These are phyloP conservation scores for Anolis carolinensis DNA, from an alignment of 2,113 vertebrate species.

Conservation along the genomic window DNA sequence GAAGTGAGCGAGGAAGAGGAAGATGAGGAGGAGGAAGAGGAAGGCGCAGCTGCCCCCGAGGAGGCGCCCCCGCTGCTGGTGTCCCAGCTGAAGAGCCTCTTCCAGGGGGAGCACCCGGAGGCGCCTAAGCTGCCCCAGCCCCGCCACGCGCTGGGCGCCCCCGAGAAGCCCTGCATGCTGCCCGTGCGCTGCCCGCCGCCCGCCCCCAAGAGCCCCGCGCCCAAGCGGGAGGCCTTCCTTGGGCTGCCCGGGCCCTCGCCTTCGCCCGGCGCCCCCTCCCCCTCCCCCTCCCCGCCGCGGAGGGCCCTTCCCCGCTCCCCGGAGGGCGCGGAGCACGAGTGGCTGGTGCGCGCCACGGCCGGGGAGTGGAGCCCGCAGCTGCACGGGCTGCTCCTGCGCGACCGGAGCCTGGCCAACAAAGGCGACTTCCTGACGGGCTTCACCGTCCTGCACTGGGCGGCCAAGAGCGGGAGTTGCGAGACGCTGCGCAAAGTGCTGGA, in stretches of 20 bases:
- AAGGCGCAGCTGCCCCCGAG: not conserved
- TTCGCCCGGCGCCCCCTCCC: constrained; percentile 55
- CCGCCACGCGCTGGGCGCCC: constrained; percentile 19
- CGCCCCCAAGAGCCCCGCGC: constrained; percentile 1
- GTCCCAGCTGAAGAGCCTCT: constrained; percentile 32
- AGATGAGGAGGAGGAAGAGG: not conserved
- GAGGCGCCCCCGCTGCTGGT: not conserved
- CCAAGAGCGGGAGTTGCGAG: constrained; percentile 85
- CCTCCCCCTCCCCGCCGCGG: constrained; percentile 62
- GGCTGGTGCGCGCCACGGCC: constrained; percentile 81
- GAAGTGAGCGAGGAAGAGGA: not conserved
- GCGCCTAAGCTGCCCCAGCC: constrained; percentile 46
- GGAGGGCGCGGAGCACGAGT: constrained; percentile 81
- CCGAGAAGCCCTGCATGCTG: constrained; percentile 79
- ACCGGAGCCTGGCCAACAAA: constrained; percentile 82
- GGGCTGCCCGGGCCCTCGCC: not conserved
- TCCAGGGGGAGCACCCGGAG: constrained; percentile 49
- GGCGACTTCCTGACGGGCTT: constrained; percentile 91
- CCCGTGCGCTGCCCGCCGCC: constrained; percentile 77
- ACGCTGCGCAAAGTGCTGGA: constrained; percentile 84
- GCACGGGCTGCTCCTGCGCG: constrained; percentile 85
- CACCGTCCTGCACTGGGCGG: constrained; percentile 94
- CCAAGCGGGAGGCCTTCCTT: too few species aligned
- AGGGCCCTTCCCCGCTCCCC: constrained; percentile 61
- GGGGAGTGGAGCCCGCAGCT: constrained; percentile 87